Evolutionary conservation across 2,113 vertebrate genomes (phyloP).

Genomic region (Centropristis striata): DNA sequence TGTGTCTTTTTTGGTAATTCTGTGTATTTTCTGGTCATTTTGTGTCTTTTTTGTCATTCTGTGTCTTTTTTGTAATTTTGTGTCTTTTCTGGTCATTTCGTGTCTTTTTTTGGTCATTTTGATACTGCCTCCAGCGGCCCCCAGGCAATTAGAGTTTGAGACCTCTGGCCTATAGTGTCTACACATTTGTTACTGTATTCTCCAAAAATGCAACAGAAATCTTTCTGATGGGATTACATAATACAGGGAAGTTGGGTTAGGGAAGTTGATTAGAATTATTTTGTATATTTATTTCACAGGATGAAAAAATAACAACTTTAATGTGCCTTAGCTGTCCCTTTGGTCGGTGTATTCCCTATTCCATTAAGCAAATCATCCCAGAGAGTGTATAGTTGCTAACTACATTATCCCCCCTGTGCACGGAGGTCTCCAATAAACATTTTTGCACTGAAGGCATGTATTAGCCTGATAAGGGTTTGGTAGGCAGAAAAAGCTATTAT

Average conservation of each 20-base stretch:
- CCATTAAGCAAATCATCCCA: slow-evolving; percentile 12
- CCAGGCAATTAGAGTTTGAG: too few species aligned
- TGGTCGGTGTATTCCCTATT: neutral
- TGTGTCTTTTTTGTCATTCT: too few species aligned
- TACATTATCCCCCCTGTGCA: slow-evolving; percentile 40
- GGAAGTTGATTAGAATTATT: neutral
- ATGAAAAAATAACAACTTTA: neutral
- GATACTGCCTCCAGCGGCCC: too few species aligned
- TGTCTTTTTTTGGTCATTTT: too few species aligned
- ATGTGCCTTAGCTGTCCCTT: neutral
- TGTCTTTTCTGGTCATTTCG: too few species aligned
- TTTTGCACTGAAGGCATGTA: slow-evolving; percentile 38
- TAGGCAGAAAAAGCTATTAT: slow-evolving; percentile 24
- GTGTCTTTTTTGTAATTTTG: too few species aligned
- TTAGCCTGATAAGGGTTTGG: slow-evolving; percentile 53
- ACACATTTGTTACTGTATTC: neutral
- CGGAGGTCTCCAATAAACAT: slow-evolving; percentile 30
- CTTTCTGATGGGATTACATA: neutral
- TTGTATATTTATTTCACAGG: neutral
- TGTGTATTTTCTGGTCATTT: too few species aligned
- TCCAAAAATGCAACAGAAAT: slow-evolving; percentile 8
- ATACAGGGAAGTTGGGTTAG: neutral
- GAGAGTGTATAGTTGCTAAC: slow-evolving; percentile 8
- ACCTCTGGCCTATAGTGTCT: too few species aligned
- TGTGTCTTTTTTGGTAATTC: too few species aligned